Percentiles rank a stretch among this genome's conserved stretches.
Conservation (phyloP, 1,140 invertebrate species). For the Chironomus striatipennis region DNA sequence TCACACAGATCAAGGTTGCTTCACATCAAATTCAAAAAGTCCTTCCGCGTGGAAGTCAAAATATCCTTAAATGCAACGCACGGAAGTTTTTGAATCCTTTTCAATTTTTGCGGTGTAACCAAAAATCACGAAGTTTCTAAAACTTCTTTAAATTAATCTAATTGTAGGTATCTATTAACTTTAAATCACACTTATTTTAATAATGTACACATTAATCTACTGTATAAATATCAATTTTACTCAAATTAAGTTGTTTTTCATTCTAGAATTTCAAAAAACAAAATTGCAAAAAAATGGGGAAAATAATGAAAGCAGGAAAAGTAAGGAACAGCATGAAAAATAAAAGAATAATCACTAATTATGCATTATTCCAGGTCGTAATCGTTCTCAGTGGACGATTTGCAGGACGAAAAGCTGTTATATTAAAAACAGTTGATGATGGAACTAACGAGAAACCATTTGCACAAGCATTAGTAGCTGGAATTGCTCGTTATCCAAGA, state of each 20-base stretch:
- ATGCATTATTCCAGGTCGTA: constrained; percentile 51
- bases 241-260: neutral
- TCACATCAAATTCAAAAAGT: neutral
- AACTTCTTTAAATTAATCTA: neutral
- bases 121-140: neutral
- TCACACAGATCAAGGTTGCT: neutral
- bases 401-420: constrained; percentile 94
- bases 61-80: too few species aligned
- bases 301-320: constrained; percentile 96
- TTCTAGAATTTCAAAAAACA: neutral
- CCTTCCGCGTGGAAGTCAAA: neutral
- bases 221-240: neutral
- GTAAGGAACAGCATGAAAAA: constrained; percentile 35
- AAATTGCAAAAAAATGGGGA: constrained; percentile 68
- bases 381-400: constrained; percentile 95
- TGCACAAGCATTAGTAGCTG: constrained; percentile 93
- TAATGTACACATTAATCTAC: neutral
- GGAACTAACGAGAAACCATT: constrained; percentile 94
- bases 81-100: neutral
- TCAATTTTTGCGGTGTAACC: neutral
- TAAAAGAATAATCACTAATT: neutral
- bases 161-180: neutral
- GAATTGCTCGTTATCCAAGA: constrained; percentile 93
- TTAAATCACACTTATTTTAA: neutral
- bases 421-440: constrained; percentile 95